Percentiles rank a stretch among this genome's conserved stretches.
Evolutionary conservation across 1,140 invertebrate species (phyloP).

Genomic region (Drosophila virilis): DNA sequence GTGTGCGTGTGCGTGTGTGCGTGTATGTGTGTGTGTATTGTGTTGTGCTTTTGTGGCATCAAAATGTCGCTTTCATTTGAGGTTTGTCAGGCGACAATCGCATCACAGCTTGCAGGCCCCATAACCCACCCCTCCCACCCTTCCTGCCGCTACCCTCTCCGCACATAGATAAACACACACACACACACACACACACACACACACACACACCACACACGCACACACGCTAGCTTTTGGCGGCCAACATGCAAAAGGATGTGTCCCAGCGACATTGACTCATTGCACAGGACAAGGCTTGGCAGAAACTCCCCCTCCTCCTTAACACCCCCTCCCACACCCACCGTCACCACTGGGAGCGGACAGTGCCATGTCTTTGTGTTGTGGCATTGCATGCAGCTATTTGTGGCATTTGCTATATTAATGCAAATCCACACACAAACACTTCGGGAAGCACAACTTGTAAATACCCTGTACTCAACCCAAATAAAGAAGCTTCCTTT

Average conservation of each 20-base stretch:
- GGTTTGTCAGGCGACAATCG: slow-evolving; percentile 30
- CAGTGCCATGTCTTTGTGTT: slow-evolving; percentile 24
- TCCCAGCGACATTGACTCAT: slow-evolving; percentile 65
- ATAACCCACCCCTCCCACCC: neutral
- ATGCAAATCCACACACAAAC: slow-evolving; percentile 42
- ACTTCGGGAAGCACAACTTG: too few relatives aligned
- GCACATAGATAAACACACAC: neutral
- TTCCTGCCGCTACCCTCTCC: neutral
- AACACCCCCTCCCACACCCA: neutral
- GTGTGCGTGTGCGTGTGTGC: neutral
- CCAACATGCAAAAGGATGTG: slow-evolving; percentile 69
- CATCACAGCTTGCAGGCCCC: neutral
- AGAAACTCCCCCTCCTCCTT: neutral
- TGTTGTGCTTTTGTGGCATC: slow-evolving; percentile 5
- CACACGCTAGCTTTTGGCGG: slow-evolving; percentile 17
- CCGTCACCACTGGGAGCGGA: neutral
- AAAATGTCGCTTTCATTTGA: slow-evolving; percentile 55
- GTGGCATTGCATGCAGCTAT: slow-evolving; percentile 60
- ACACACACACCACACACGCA: slow-evolving; percentile 1
- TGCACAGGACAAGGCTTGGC: slow-evolving; percentile 3
- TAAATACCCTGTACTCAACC: too few relatives aligned
- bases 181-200: too few relatives aligned
- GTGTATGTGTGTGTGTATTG: neutral
- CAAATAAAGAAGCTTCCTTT: too few relatives aligned
- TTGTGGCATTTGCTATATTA: slow-evolving; percentile 69